These are phyloP conservation scores for Silurus meridionalis DNA, from an alignment of 2,113 vertebrate species.

Conservation along the genomic window DNA sequence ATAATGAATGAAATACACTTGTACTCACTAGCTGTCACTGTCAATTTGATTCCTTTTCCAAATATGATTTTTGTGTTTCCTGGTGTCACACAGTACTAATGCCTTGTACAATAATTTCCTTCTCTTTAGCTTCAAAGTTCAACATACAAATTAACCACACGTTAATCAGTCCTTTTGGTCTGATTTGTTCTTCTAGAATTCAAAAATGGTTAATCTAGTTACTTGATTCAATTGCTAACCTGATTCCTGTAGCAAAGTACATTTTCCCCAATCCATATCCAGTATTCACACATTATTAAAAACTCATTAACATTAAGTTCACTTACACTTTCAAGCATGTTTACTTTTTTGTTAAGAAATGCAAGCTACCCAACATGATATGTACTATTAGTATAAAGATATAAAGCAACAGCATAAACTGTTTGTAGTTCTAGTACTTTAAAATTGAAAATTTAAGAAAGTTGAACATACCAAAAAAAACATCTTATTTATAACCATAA, in stretches of 20 bases:
- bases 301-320: constrained; percentile 21
- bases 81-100: constrained; percentile 1
- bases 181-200: too few species aligned
- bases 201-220: not conserved
- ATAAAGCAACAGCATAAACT: not conserved
- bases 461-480: not conserved
- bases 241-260: not conserved
- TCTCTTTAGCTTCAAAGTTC: not conserved
- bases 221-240: constrained; percentile 28
- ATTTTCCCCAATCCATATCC: not conserved
- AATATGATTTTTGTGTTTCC: constrained; percentile 15
- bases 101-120: not conserved
- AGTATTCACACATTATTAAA: not conserved
- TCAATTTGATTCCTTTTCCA: constrained; percentile 11
- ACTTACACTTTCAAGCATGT: not conserved
- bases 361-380: too few species aligned
- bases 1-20: too few species aligned
- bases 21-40: constrained; percentile 28
- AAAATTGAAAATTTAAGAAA: not conserved
- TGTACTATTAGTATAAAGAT: not conserved
- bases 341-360: not conserved
- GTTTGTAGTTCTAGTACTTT: not conserved
- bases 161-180: not conserved
- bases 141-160: not conserved
- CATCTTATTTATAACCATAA: not conserved